phyloP scores from a whole-genome alignment of 2,797 vertebrate genomes.

The Arremon aurantiirostris region DNA sequence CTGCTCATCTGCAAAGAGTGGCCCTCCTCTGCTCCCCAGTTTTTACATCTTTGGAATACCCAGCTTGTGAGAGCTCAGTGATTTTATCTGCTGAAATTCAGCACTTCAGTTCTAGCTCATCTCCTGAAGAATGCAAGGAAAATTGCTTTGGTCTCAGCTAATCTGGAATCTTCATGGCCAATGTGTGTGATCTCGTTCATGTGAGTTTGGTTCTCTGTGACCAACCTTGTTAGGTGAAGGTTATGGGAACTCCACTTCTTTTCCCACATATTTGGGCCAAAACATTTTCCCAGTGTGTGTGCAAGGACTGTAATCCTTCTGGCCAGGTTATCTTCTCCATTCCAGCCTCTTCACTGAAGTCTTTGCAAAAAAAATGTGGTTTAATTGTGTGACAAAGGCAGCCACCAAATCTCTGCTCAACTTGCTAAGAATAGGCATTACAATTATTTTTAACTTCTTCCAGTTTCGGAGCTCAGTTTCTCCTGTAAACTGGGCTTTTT shows the following conservation, averaged over 20 bases:
- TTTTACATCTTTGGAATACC: neutral
- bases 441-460: neutral
- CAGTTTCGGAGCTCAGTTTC: neutral
- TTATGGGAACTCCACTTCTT: neutral
- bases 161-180: neutral
- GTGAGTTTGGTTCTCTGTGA: neutral
- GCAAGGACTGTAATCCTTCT: neutral
- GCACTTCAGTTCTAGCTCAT: neutral
- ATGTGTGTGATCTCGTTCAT: accelerated
- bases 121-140: neutral
- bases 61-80: neutral
- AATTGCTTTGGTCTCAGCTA: neutral
- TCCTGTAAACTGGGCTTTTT: neutral
- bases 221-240: neutral
- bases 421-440: neutral
- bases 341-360: neutral
- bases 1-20: neutral
- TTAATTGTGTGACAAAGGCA: neutral
- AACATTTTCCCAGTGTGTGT: accelerated
- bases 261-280: neutral
- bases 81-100: neutral
- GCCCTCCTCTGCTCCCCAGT: neutral
- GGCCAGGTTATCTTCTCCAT: accelerated
- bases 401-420: neutral
- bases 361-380: no score